Base-by-base conservation (phyloP, 2,113 vertebrate species). In the Rhadina sibilatrix region DNA sequence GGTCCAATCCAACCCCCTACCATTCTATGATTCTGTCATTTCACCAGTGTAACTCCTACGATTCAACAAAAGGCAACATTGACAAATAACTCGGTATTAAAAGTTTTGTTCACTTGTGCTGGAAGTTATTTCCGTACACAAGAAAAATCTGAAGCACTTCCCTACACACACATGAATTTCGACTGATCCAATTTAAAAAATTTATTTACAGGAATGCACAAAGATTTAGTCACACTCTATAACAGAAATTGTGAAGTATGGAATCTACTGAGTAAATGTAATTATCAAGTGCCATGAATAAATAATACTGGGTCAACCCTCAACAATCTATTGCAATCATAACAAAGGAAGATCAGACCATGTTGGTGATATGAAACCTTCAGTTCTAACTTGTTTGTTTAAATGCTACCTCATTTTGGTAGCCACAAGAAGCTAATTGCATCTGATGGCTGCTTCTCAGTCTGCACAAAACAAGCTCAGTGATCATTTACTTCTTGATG, bases 141-240 rank as follows among this genome's bases (percentile, higher is more conserved):
- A 87, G 11, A 95, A 95, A 82, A 61, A 93, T 75, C 87, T 95
- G 81, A 78, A 95, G 75, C 30, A 59, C 20, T 40, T 60, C 91
- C 90, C 82, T 68, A 27, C 54, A 91, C 52, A 49, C 31, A 93
- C 42, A 74, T 27, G 66, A 94, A 82, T 76, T 83, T 93, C 33
- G 61, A 42, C 61, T 37, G 87, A 89, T 81, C 23, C 20, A 60
- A 16, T 63, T 75, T 5, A 19, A 12, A 42, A 57, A 80, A 74
- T 1, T 60, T 75, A 56, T 81, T 96, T 91, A 90, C 37, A 88
- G 28, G 19, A 88, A 49, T 33, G 37, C 31, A n/a, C 54, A 64
- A 86, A 78, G 49, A 83, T 79, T 88, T n/a, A 61, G 42, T 69
- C 65, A 88, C 28, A 30, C 56, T 83, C 57, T 81, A 70, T 83